Evolutionary conservation across 2,888 invertebrate genomes (phyloP).

Genomic region (Catocala nupta): DNA sequence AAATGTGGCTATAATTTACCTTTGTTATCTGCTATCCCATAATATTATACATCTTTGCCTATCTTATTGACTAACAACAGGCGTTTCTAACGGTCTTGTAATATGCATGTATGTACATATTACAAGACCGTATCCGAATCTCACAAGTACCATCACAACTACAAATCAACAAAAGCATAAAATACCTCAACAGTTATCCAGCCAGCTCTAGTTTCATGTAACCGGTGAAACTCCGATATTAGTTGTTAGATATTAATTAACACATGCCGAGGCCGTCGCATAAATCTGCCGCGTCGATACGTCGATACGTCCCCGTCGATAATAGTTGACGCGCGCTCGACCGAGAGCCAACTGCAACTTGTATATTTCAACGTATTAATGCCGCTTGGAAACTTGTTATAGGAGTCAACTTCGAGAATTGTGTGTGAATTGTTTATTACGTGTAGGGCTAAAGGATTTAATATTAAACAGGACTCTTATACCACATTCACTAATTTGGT

Average conservation of each 20-base stretch:
- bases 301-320: constrained; percentile 67
- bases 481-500: too few species aligned
- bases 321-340: constrained; percentile 51
- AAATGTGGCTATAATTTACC: too few species aligned
- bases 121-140: too few species aligned
- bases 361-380: constrained; percentile 6
- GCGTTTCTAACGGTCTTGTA: too few species aligned
- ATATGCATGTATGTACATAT: too few species aligned
- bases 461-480: too few species aligned
- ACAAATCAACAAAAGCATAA: constrained; percentile 1
- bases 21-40: too few species aligned
- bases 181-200: not conserved
- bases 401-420: not conserved
- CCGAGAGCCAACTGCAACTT: constrained; percentile 41
- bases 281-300: constrained; percentile 76
- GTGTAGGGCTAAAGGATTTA: too few species aligned
- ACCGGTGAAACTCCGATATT: constrained; percentile 48
- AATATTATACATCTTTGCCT: too few species aligned
- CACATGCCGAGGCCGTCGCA: constrained; percentile 72
- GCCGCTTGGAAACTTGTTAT: not conserved
- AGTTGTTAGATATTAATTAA: constrained; percentile 78
- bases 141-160: not conserved
- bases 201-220: constrained; percentile 14
- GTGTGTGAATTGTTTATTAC: too few species aligned
- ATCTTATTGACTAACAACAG: too few species aligned